Conservation (phyloP, 2,888 invertebrate genomes). For the Philereme transversata region DNA sequence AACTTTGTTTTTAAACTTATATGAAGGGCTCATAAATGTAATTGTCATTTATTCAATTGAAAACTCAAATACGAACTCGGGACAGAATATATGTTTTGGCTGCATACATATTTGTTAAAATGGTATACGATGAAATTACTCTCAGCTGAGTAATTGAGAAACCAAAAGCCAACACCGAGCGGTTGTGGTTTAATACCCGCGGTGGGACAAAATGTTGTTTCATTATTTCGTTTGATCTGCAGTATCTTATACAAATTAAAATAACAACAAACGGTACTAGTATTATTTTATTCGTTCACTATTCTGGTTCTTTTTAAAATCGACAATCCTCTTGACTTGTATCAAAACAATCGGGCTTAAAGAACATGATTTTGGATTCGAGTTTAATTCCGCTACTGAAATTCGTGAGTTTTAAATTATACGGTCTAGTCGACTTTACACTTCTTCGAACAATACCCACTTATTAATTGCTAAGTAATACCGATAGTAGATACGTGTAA, state of each 20-base stretch:
- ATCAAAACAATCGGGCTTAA: too few relatives aligned
- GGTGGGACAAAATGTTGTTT: conserved; percentile 10
- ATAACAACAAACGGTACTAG: neutral
- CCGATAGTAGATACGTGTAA: conserved; percentile 7
- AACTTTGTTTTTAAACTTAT: conserved; percentile 46
- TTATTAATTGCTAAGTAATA: conserved; percentile 5
- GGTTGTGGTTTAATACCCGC: conserved; percentile 14
- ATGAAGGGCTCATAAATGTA: conserved; percentile 34
- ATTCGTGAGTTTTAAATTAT: too few relatives aligned
- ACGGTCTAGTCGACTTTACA: neutral
- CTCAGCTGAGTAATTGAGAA: conserved; percentile 14
- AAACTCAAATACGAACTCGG: conserved; percentile 19
- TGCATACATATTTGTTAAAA: conserved; percentile 13
- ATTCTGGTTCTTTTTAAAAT: too few relatives aligned
- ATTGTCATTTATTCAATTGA: conserved; percentile 31
- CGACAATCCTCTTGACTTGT: too few relatives aligned
- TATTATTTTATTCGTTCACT: neutral
- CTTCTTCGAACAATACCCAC: conserved; percentile 1
- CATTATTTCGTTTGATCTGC: conserved; percentile 5
- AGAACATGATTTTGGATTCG: too few relatives aligned
- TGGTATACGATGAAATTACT: conserved; percentile 16
- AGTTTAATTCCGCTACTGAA: too few relatives aligned
- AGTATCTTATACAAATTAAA: conserved; percentile 1
- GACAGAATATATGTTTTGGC: conserved; percentile 9
- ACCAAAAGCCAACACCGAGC: conserved; percentile 7